Evolutionary conservation across 2,797 vertebrate species (phyloP).

Genomic region (Spinus olivaceus): DNA sequence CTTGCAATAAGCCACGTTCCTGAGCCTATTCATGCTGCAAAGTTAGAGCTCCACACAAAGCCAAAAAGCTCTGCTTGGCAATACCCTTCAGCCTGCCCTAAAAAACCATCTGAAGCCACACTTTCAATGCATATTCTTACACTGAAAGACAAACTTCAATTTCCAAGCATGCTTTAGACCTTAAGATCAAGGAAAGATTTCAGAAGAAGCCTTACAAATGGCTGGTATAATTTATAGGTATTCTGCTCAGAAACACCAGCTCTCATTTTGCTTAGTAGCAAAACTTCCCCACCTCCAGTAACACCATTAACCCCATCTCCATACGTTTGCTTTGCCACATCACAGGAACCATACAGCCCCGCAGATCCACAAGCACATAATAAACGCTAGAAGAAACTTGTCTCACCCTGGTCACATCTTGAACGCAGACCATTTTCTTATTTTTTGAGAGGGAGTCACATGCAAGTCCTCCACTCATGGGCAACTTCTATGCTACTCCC

Average conservation of each 20-base stretch:
- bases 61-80: background rate
- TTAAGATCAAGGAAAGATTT: background rate
- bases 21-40: background rate
- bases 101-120: background rate
- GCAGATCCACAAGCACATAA: background rate
- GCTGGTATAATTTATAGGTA: background rate
- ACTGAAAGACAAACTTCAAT: background rate
- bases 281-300: background rate
- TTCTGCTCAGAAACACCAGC: background rate
- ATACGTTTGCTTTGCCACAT: background rate
- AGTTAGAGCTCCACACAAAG: background rate
- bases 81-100: background rate
- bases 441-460: background rate
- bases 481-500: background rate
- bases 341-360: background rate
- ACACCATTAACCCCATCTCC: background rate
- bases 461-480: background rate
- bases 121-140: background rate
- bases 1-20: background rate
- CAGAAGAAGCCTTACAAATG: background rate
- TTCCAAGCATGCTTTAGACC: background rate
- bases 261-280: background rate
- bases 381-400: background rate
- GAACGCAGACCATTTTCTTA: background rate
- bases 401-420: conserved; percentile 39